Evolutionary conservation across 1,140 invertebrate genomes (phyloP).

Genomic region (Gryon sp.): DNA sequence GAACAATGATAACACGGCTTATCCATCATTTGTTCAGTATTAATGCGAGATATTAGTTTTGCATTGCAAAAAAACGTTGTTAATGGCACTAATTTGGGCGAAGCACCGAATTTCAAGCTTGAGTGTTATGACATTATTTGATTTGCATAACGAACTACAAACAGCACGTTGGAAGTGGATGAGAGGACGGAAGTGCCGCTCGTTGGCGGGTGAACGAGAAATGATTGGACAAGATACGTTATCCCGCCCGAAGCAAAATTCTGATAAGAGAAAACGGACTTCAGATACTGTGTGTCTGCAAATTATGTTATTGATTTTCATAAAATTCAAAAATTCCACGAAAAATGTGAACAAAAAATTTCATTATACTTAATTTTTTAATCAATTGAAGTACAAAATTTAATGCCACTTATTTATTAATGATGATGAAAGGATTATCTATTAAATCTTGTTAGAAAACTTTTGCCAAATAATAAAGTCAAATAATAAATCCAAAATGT

Average conservation of each 20-base stretch:
- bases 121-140: conserved; percentile 50
- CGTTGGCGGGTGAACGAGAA: conserved; percentile 40
- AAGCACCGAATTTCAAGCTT: conserved; percentile 19
- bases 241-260: conserved; percentile 44
- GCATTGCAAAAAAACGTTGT: conserved; percentile 1
- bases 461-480: no score
- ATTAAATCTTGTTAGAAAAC: no score
- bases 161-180: conserved; percentile 27
- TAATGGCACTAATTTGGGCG: conserved; percentile 37
- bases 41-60: conserved; percentile 25
- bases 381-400: no score
- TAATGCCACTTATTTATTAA: no score
- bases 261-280: conserved; percentile 45
- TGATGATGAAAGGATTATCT: no score
- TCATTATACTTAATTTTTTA: no score
- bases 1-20: conserved; percentile 1
- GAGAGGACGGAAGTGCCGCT: conserved; percentile 46
- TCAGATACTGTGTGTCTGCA: conserved; percentile 26
- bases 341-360: no score
- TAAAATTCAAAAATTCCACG: no score
- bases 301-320: no score
- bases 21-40: conserved; percentile 1
- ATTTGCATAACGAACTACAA: conserved; percentile 61
- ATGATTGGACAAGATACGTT: conserved; percentile 56
- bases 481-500: no score